These are phyloP conservation scores for Sinocyclocheilus maitianheensis DNA, from an alignment of 2,113 vertebrate genomes.

Conservation along the genomic window DNA sequence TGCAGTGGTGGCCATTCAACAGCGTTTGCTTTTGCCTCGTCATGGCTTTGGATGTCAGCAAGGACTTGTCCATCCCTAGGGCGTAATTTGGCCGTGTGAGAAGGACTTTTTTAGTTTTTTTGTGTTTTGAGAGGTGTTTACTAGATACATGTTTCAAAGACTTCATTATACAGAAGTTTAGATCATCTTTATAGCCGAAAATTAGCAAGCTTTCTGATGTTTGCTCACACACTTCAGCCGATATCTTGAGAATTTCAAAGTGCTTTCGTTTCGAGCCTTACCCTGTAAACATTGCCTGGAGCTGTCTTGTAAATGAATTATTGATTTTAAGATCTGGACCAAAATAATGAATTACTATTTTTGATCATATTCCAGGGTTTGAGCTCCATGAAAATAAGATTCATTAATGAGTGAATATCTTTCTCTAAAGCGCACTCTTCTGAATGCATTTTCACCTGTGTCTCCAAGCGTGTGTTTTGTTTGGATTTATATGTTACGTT, in stretches of 20 bases:
- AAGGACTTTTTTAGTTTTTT: neutral
- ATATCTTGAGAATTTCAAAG: constrained; percentile 47
- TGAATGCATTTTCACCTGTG: neutral
- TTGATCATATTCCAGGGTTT: constrained; percentile 31
- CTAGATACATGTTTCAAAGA: constrained; percentile 37
- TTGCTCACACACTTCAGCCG: constrained; percentile 1
- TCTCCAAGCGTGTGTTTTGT: neutral
- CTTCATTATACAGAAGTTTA: constrained; percentile 31
- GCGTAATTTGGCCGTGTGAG: neutral
- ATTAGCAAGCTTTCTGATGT: constrained; percentile 40
- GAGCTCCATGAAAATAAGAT: neutral
- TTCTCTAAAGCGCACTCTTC: neutral
- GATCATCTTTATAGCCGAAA: constrained; percentile 33
- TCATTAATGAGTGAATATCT: constrained; percentile 3
- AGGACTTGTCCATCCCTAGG: neutral
- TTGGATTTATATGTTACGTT: neutral
- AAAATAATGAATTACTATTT: constrained; percentile 41
- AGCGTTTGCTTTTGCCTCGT: neutral
- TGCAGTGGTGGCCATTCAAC: neutral
- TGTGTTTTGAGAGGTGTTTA: constrained; percentile 35
- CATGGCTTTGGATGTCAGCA: neutral
- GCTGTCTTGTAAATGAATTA: constrained; percentile 41
- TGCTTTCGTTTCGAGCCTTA: constrained; percentile 52
- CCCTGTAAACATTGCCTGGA: constrained; percentile 46
- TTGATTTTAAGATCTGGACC: constrained; percentile 35